phyloP scores from a whole-genome alignment of 1,140 invertebrate species.

The Solen grandis region DNA sequence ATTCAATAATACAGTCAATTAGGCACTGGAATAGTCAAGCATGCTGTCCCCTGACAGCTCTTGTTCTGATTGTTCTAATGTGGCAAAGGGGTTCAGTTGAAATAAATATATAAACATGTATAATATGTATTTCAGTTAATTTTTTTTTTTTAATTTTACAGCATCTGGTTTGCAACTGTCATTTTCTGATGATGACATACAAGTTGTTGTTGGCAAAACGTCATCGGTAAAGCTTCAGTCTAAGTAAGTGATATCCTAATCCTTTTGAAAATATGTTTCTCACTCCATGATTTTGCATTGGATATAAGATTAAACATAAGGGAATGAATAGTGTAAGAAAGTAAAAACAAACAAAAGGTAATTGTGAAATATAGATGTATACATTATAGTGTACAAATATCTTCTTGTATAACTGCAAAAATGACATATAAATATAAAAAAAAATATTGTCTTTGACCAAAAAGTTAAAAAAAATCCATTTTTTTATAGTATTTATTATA shows the following conservation, averaged over 20 bases:
- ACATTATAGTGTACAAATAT: background rate
- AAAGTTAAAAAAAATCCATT: too few species aligned
- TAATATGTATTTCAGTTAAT: background rate
- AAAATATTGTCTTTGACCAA: too few species aligned
- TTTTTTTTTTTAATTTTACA: slow-evolving; percentile 12
- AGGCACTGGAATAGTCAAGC: too few species aligned
- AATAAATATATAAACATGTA: background rate
- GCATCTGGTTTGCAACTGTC: slow-evolving; percentile 6
- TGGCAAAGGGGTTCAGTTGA: background rate
- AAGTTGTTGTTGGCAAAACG: slow-evolving; percentile 36
- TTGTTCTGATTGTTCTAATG: too few species aligned
- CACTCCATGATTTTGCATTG: background rate
- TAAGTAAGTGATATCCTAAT: slow-evolving; percentile 23
- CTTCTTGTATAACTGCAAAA: background rate
- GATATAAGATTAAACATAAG: background rate
- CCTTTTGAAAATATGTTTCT: background rate
- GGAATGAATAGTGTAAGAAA: background rate
- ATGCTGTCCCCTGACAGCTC: too few species aligned
- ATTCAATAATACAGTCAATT: background rate
- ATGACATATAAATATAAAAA: background rate
- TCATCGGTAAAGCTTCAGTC: slow-evolving; percentile 25
- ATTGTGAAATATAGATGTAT: background rate
- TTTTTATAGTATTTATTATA: too few species aligned
- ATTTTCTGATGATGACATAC: slow-evolving; percentile 49
- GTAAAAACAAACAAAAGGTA: background rate